Base-by-base conservation (phyloP, 2,797 vertebrate genomes). In the Yasuhikotakia modesta region DNA sequence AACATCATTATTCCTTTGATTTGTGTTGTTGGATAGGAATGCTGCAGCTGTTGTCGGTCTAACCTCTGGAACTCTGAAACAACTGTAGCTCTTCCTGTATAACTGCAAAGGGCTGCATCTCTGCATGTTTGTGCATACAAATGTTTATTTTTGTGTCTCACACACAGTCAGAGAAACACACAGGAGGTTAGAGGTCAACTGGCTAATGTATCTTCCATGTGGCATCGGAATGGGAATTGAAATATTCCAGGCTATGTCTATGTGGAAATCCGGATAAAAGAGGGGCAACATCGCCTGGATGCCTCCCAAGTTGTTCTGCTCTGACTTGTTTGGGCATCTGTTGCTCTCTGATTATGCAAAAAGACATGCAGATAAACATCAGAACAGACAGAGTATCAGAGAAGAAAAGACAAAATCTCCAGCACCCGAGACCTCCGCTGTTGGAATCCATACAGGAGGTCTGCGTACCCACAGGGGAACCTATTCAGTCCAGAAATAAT, bases 291-390 rank as follows among this genome's bases (percentile, higher is more conserved):
- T 76, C 64, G 63, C 52, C 61, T 13, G 46, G 63, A 70, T 84
- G 83, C 57, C 17, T 82, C 79, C 73, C 53, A 16, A 19, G 66
- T 61, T 58, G 72, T 77, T 64, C 73, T 81, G 48, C 81, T 81
- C 21, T 82, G 85, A 87, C 88, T 0, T 90, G 91, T 90, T 88
- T 85, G 78, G 84, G 90, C 88, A 88, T 85, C 86, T 85, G 83
- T 86, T 80, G 84, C 48, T 1, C 76, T 87, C 85, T 81, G 81
- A 78, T 64, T 80, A 77, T 78, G 80, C 78, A 70, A 78, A 70
- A 7, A 2, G 61, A 11, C 12, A 55, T 67, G 46, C 87, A 91
- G 91, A 88, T 86, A 80, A 68, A 82, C 83, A 91, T 90, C 90
- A 74, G 30, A 53, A 80, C 73, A 79, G 74, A 83, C 61, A 53